Evolutionary conservation across 1,140 invertebrate species (phyloP).

Genomic region (Heterodera schachtii): DNA sequence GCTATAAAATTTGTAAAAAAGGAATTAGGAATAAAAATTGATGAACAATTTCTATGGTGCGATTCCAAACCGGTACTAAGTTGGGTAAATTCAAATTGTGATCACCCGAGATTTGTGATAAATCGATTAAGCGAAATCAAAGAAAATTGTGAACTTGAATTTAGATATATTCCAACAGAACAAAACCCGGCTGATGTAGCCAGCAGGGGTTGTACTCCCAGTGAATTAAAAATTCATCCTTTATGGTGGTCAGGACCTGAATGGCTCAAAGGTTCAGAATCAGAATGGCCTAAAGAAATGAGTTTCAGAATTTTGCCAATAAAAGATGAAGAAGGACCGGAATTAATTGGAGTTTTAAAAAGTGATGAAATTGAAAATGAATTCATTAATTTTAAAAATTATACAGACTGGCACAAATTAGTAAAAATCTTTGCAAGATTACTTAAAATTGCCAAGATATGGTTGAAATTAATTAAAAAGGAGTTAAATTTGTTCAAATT

Average conservation of each 20-base stretch:
- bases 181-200: constrained; percentile 9
- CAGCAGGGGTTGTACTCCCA: neutral
- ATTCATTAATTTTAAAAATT: neutral
- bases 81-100: neutral
- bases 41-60: neutral
- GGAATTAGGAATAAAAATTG: neutral
- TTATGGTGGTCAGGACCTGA: constrained; percentile 2
- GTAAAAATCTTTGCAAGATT: constrained; percentile 4
- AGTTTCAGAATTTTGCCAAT: neutral
- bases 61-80: constrained; percentile 15
- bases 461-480: neutral
- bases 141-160: neutral
- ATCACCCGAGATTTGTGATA: neutral
- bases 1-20: neutral
- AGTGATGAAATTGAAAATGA: neutral
- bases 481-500: neutral
- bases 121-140: neutral
- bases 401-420: constrained; percentile 12
- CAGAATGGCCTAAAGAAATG: constrained; percentile 7
- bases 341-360: neutral
- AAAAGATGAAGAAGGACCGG: neutral
- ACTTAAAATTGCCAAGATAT: neutral
- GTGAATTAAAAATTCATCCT: neutral
- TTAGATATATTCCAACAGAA: constrained; percentile 9
- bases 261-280: neutral